Evolutionary conservation across 2,888 invertebrate species (phyloP), one percentile per base, ranked within the genome.

Genomic region (Oithona nana): DNA sequence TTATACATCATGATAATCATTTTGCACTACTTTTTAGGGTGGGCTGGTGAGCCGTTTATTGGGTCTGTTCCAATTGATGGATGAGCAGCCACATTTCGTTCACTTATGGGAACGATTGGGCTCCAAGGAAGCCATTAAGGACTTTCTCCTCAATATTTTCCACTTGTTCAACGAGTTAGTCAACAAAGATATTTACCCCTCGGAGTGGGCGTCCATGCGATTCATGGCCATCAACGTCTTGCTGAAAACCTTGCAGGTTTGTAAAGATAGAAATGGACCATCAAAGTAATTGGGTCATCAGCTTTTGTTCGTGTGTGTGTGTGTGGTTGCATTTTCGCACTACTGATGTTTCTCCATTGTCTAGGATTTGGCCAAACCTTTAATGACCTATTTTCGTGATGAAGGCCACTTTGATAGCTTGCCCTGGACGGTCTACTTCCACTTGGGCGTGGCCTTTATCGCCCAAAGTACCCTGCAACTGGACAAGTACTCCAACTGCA

Each of bases 121-220:
- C 0, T 88, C 89, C 69, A 76, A 84, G 13, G 85, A 87, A 68
- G 83, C 85, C 1, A 73, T 89, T 0, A 88, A 90, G 71, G 88
- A 89, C 68, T 88, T 93, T 71, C 76, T 94, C 0, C 80, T 86
- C 70, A 77, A 86, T 65, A 84, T 88, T 0, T 83, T 93, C 70
- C 75, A 85, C 6, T 84, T 88, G 0, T 83, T 89, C 69, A 77
- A 83, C 55, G 84, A 86, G 72, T 78, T 89, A 30, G 83, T 89
- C 28, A 82, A 83, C 65, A 81, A 83, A 68, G 83, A 86, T 68
- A 82, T 84, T 0, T 93, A 88, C 69, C 87, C 90, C 1, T 78
- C 81, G 0, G 92, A 93, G 71, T 95, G 94, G 94, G 79, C 89
- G 67, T 82, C 89, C 13, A 83, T 94, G 72, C 81, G 86, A 70